A percentile compares a stretch with the other conserved stretches of the same genome.
phyloP scores from a whole-genome alignment of 2,113 vertebrate genomes.

The Perca fluviatilis region DNA sequence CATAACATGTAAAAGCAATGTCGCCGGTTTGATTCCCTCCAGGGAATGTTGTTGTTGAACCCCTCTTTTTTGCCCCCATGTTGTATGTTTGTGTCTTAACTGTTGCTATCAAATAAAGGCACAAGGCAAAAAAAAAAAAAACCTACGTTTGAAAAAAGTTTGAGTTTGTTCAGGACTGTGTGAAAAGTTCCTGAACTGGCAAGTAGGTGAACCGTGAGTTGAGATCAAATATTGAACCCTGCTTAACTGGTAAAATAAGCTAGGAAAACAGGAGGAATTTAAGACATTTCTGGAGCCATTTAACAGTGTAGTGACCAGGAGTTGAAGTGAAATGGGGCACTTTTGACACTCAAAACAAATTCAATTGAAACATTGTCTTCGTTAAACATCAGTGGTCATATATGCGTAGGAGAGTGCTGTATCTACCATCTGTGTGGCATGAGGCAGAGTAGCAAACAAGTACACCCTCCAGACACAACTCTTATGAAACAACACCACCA shows the following conservation, averaged over 20 bases:
- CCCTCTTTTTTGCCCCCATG: neutral
- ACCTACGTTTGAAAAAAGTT: neutral
- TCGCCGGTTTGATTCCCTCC: too few relatives aligned
- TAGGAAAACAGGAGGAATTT: neutral
- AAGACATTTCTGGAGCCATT: neutral
- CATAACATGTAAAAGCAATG: too few relatives aligned
- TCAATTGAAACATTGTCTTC: neutral
- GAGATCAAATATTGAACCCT: neutral
- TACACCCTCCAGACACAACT: conserved; percentile 53
- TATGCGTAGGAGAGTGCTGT: conserved; percentile 15
- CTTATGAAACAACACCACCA: conserved; percentile 45
- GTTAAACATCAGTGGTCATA: conserved; percentile 12
- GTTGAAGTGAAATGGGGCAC: neutral
- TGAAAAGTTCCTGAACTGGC: neutral
- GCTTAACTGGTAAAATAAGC: neutral
- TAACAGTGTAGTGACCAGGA: neutral
- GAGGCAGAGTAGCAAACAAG: conserved; percentile 52
- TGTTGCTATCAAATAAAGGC: neutral
- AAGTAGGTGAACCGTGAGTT: neutral
- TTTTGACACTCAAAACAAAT: neutral
- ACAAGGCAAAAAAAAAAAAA: neutral
- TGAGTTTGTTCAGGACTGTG: neutral
- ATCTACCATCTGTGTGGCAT: conserved; percentile 59
- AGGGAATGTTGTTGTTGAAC: neutral
- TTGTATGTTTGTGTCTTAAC: neutral